Conservation (phyloP, 2,888 invertebrate species). For the Pyrrhia umbra region DNA sequence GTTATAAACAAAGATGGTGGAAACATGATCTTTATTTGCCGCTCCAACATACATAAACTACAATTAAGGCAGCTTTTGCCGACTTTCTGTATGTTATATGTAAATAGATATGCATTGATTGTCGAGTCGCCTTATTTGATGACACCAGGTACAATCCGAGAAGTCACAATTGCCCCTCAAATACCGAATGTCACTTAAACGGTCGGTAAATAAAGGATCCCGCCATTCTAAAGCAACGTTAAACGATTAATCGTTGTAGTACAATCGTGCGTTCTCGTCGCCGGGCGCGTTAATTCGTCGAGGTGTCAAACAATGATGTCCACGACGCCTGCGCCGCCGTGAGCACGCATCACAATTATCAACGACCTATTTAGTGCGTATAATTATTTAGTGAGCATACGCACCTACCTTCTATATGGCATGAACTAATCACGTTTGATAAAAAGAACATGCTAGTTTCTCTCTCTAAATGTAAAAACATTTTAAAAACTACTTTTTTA, state of each 20-base stretch:
- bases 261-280: slow-evolving; percentile 42
- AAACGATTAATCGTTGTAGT: slow-evolving; percentile 7
- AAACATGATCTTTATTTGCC: no score
- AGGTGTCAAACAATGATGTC: slow-evolving; percentile 56
- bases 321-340: slow-evolving; percentile 29
- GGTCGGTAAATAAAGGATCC: neutral
- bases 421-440: slow-evolving; percentile 60
- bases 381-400: slow-evolving; percentile 69
- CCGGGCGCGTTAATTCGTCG: slow-evolving; percentile 51
- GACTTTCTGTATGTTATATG: no score
- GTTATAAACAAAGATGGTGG: no score
- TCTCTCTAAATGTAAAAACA: slow-evolving; percentile 25
- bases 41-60: no score
- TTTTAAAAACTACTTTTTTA: no score
- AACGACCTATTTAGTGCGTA: slow-evolving; percentile 75
- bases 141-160: neutral
- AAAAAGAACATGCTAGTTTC: slow-evolving; percentile 27
- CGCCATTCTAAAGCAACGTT: neutral
- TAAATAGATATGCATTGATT: neutral
- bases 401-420: slow-evolving; percentile 58
- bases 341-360: slow-evolving; percentile 71
- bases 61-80: no score
- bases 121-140: neutral
- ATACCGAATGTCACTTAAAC: neutral
- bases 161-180: neutral